Evolutionary conservation across 1,140 invertebrate species (phyloP).

Genomic region (Sitobion miscanthi): DNA sequence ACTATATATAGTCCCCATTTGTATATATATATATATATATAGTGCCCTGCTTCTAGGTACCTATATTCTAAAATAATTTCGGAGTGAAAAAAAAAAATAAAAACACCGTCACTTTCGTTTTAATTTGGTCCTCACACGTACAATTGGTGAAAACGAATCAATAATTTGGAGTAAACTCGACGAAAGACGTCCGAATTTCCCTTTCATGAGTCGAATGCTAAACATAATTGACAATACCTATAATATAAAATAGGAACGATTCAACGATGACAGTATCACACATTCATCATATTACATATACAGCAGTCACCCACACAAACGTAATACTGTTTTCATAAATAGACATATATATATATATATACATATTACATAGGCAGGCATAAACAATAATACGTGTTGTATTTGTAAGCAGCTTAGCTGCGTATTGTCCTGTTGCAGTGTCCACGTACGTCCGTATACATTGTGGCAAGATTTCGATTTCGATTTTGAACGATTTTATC

Average conservation of each 20-base stretch:
- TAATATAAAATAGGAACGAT: constrained; percentile 9
- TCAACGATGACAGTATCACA: background rate
- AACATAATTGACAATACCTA: background rate
- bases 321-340: background rate
- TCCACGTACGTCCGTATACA: background rate
- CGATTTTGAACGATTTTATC: background rate
- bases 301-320: background rate
- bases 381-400: background rate
- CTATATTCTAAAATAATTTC: background rate
- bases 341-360: background rate
- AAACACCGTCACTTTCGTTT: constrained; percentile 38
- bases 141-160: constrained; percentile 42
- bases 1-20: background rate
- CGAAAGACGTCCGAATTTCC: constrained; percentile 27
- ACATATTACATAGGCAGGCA: background rate
- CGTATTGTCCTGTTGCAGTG: background rate
- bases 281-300: background rate
- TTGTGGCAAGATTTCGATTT: background rate
- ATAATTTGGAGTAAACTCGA: constrained; percentile 33
- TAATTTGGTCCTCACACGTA: constrained; percentile 40
- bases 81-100: constrained; percentile 7
- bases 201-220: constrained; percentile 40
- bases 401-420: background rate
- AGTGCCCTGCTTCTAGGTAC: background rate
- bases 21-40: background rate